Percentiles rank a stretch among this genome's conserved stretches.
Conservation (phyloP, 30 jellyfish, hydroid and myxozoan species). For the Turritopsis rubra region DNA sequence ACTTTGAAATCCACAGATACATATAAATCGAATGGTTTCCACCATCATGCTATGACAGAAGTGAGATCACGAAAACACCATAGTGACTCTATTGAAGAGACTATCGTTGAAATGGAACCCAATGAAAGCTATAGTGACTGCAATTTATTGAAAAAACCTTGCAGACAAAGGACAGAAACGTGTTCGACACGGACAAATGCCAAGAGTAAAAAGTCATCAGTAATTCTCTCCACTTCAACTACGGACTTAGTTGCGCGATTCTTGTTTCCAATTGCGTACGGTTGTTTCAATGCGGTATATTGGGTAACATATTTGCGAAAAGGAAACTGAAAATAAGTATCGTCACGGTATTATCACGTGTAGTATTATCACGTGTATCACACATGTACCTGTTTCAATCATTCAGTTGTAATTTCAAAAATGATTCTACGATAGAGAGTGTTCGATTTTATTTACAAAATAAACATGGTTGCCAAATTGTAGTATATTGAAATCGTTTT, state of each 20-base stretch:
- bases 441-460: neutral
- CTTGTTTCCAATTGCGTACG: conserved; percentile 2
- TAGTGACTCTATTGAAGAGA: neutral
- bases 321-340: neutral
- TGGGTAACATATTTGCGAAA: neutral
- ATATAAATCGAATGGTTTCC: neutral
- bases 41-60: neutral
- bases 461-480: neutral
- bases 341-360: too few relatives aligned
- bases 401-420: neutral
- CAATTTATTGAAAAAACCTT: neutral
- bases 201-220: neutral
- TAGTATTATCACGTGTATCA: neutral
- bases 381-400: neutral
- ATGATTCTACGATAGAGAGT: neutral
- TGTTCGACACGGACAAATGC: neutral
- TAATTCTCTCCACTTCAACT: neutral
- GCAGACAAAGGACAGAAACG: neutral
- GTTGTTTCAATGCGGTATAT: neutral
- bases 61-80: neutral
- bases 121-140: neutral
- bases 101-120: neutral
- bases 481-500: neutral
- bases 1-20: neutral
- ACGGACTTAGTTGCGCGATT: conserved; percentile 5